A percentile compares a stretch with the other conserved stretches of the same genome.
These are phyloP conservation scores for Andrena minutula DNA, from an alignment of 2,888 invertebrate genomes.

Conservation along the genomic window DNA sequence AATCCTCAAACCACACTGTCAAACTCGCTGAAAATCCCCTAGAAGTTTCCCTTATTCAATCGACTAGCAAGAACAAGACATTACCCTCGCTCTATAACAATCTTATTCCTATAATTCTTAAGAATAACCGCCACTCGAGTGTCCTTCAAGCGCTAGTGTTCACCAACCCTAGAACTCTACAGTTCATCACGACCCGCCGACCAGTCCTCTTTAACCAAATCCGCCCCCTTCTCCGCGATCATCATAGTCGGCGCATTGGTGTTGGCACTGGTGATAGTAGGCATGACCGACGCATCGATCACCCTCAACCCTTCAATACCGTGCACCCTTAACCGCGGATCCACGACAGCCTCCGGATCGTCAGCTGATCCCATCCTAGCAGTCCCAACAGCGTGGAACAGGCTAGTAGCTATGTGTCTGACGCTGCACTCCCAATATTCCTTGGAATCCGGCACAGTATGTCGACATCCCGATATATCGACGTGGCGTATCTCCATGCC, in stretches of 20 bases:
- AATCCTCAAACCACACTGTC: too few relatives aligned
- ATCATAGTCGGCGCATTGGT: slow-evolving; percentile 88
- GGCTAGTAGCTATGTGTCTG: slow-evolving; percentile 86
- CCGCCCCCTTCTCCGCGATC: slow-evolving; percentile 89
- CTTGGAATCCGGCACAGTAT: slow-evolving; percentile 71
- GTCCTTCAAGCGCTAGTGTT: too few relatives aligned
- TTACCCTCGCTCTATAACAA: too few relatives aligned
- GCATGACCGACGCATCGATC: slow-evolving; percentile 90
- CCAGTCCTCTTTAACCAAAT: slow-evolving; percentile 88
- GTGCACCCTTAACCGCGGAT: slow-evolving; percentile 86
- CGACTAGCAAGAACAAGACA: too few relatives aligned
- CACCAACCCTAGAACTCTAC: neutral
- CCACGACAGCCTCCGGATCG: slow-evolving; percentile 85
- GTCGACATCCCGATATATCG: slow-evolving; percentile 76
- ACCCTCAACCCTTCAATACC: slow-evolving; percentile 87
- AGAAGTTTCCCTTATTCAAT: too few relatives aligned
- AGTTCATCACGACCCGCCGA: slow-evolving; percentile 36
- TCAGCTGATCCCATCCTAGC: slow-evolving; percentile 87
- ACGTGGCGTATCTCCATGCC: slow-evolving; percentile 65
- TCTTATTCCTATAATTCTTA: too few relatives aligned
- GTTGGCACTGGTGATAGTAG: slow-evolving; percentile 87
- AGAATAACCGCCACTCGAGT: too few relatives aligned
- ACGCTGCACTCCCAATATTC: slow-evolving; percentile 86
- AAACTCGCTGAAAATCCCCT: too few relatives aligned
- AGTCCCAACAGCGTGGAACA: slow-evolving; percentile 88